Evolutionary conservation across 2,888 invertebrate species (phyloP), one percentile per base, ranked within the genome.

Genomic region (Cistogaster globosa): DNA sequence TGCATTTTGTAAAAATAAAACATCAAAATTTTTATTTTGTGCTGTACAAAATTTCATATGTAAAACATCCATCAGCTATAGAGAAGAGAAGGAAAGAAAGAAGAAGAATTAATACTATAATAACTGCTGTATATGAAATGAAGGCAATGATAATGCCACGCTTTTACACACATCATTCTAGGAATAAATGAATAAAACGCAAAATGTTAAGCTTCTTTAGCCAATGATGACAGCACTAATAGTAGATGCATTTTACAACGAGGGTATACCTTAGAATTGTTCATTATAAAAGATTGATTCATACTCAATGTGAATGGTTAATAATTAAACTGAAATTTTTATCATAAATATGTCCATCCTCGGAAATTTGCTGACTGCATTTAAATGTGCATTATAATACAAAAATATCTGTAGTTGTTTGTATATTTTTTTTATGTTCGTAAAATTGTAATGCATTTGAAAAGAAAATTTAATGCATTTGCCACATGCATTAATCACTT

Each of bases 401-500:
- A 5, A 38, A 36, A 20, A 53, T 22, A 55, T 14, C 14, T 45
- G 32, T 57, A 22, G 32, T 18, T 65, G 18, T 32, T n/a, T 22
- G 14, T 7, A n/a, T 42, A 26, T 62, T 53, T 51, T 76, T 18
- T 63, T 14, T 88, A 87, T 88, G 89, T 55, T 76, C 38, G 38
- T 58, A 53, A 91, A 91, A 91, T 91, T 91, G 91, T 92, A 92
- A 91, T 91, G 91, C 92, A 92, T 91, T 91, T 91, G 91, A 91
- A n/a, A 90, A 89, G 91, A 91, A 82, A 82, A 91, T 92, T 91
- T 91, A 91, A 92, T 92, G 92, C 92, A 92, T 91, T 91, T 91
- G 91, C 91, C 91, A 91, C 91, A 91, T 89, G 90, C 91, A 91
- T 91, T 91, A 91, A 92, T 91, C 91, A 91, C 92, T 91, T 90